Conservation (phyloP, 2,113 vertebrate species). For the Phoxinus phoxinus region DNA sequence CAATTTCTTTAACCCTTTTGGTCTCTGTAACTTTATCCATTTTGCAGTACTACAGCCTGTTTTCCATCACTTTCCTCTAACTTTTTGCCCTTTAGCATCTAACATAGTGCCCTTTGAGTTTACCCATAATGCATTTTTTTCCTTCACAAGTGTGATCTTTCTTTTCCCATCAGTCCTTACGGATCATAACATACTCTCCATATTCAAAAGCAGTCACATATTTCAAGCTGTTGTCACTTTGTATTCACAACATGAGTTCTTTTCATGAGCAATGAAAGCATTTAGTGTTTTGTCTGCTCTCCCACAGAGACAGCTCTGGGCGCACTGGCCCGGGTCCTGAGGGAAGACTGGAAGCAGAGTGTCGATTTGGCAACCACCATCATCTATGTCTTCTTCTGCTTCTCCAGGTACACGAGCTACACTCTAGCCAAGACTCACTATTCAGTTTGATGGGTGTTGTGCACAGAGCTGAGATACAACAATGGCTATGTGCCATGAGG, state of each 20-base stretch:
- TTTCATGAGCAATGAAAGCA: constrained; percentile 17
- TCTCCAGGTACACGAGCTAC: constrained; percentile 83
- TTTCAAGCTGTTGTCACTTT: constrained; percentile 21
- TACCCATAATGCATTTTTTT: constrained; percentile 8
- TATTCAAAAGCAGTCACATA: constrained; percentile 1
- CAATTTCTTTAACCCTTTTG: not conserved
- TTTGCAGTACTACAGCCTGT: not conserved
- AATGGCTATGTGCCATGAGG: constrained; percentile 49
- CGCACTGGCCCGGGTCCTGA: constrained; percentile 87
- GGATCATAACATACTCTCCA: not conserved
- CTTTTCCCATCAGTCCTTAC: not conserved
- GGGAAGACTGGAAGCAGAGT: constrained; percentile 95
- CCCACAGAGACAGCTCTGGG: constrained; percentile 85
- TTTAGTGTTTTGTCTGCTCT: constrained; percentile 30
- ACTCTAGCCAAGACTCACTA: constrained; percentile 26
- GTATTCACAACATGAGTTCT: not conserved
- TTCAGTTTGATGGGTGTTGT: constrained; percentile 21
- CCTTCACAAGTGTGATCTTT: not conserved
- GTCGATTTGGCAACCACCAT: constrained; percentile 94
- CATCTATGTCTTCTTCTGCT: constrained; percentile 93
- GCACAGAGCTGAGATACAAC: not conserved
- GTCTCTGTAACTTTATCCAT: not conserved
- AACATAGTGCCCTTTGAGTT: not conserved
- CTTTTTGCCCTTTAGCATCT: not conserved
- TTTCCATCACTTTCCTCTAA: not conserved